These are phyloP conservation scores for Hephaestus fuliginosus DNA, from an alignment of 2,797 vertebrate genomes.

Conservation along the genomic window DNA sequence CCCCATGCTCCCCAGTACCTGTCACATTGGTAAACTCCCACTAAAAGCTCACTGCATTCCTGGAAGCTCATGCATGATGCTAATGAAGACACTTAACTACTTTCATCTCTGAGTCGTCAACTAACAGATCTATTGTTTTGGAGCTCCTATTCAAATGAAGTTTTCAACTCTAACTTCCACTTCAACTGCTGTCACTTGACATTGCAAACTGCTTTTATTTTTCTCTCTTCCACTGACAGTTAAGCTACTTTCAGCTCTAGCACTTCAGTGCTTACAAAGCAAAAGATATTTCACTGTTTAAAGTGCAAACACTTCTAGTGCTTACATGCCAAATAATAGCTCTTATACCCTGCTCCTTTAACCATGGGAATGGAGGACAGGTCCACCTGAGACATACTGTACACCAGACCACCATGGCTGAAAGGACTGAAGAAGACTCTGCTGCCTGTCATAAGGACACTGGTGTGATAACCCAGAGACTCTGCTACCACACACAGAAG, in stretches of 20 bases:
- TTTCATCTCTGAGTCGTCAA: not conserved
- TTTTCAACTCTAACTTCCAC: not conserved
- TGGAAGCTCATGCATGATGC: not conserved
- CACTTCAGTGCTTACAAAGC: not conserved
- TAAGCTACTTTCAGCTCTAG: not conserved
- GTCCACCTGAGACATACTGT: not conserved
- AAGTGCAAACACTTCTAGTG: not conserved
- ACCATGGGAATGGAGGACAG: not conserved
- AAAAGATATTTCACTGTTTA: not conserved
- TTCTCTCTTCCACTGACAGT: not conserved
- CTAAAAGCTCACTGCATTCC: not conserved
- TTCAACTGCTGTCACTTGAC: not conserved
- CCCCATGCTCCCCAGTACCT: too few species aligned
- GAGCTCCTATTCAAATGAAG: conserved; percentile 2
- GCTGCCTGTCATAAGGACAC: not conserved
- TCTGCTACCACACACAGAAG: conserved; percentile 1
- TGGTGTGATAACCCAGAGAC: not conserved
- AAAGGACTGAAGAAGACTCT: conserved; percentile 13
- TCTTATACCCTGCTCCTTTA: not conserved
- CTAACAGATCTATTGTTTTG: not conserved
- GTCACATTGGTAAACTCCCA: too few species aligned
- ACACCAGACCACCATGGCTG: not conserved
- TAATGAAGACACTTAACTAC: not conserved
- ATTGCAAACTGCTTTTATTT: not conserved
- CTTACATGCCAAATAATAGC: not conserved